Evolutionary conservation across 1,140 invertebrate species (phyloP), one percentile per base, ranked within the genome.

Genomic region (Nomia melanderi): DNA sequence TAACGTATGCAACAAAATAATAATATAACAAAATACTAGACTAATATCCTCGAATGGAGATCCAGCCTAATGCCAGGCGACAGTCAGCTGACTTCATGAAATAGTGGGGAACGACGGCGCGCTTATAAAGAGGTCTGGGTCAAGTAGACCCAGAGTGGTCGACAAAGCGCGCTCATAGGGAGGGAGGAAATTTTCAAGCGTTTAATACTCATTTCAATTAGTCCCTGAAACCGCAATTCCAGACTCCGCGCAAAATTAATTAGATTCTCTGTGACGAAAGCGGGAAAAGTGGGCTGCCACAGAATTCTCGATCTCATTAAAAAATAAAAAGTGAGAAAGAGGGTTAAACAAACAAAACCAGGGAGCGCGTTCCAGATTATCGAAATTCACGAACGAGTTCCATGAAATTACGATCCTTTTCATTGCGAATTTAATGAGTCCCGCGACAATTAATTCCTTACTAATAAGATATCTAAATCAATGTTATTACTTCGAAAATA

Each of bases 371-470:
- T 11, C 23, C 23, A 62, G 41, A 31, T 41, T 41, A 41, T n/a
- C 47, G 27, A 20, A 47, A 72, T 47, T 72, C 60, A 44, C 27
- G 69, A 50, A 71, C 31, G 0, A 25, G 29, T 29, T 12, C 39
- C 7, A 1, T n/a, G 20, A 53, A 17, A 23, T 27, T 25, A 17
- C 17, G 39, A 27, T 27, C 2, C 59, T 23, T 25, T 64, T n/a
- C 47, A 25, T n/a, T 4, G 47, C n/a, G 0, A 36, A 57, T 66
- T 66, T 75, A 75, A 66, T 66, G 65, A 39, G 11, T 4, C 8
- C 3, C 12, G 31, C 11, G 23, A 12, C 23, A 27, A 25, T 57
- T 25, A n/a, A n/a, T n/a, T n/a, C n/a, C n/a, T n/a, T n/a, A n/a
- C n/a, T n/a, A n/a, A n/a, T n/a, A n/a, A n/a, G n/a, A n/a, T n/a